Conservation (phyloP, 2,888 invertebrate genomes). For the Andrena dorsata region DNA sequence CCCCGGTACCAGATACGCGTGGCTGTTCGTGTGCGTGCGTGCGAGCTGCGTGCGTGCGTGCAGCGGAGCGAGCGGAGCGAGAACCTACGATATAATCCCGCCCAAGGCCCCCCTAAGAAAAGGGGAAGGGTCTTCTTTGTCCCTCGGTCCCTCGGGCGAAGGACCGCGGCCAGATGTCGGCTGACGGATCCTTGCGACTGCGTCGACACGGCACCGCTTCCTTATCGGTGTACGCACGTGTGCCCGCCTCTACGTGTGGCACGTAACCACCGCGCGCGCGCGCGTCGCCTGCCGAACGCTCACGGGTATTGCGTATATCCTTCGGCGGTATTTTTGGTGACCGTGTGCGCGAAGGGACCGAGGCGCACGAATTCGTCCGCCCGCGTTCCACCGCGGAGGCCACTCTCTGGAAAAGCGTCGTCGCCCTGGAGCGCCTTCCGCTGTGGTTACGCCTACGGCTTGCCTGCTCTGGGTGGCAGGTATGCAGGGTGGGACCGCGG, state of each 20-base stretch:
- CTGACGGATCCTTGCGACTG: conserved; percentile 65
- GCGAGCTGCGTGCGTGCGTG: conserved; percentile 12
- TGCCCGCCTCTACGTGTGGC: neutral
- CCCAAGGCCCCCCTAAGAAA: conserved; percentile 63
- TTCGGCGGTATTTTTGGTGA: conserved; percentile 55
- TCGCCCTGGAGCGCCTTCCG: no score
- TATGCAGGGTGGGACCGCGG: no score
- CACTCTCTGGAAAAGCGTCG: no score
- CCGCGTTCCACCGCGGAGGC: neutral
- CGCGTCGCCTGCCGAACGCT: conserved; percentile 25
- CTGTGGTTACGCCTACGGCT: no score
- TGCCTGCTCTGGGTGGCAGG: no score
- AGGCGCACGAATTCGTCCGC: conserved; percentile 11
- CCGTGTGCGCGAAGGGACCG: conserved; percentile 17
- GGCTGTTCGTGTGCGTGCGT: neutral
- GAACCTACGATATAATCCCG: conserved; percentile 58
- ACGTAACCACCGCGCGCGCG: conserved; percentile 7
- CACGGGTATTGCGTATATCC: conserved; percentile 56
- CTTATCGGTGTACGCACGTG: conserved; percentile 21
- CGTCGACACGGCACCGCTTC: conserved; percentile 44
- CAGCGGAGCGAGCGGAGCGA: conserved; percentile 28
- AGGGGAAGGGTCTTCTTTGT: conserved; percentile 74
- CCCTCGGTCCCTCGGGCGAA: conserved; percentile 69
- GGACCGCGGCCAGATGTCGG: conserved; percentile 72
- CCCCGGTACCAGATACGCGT: conserved; percentile 62